Evolutionary conservation across 2,113 vertebrate genomes (phyloP).

Genomic region (Leuciscus idus): DNA sequence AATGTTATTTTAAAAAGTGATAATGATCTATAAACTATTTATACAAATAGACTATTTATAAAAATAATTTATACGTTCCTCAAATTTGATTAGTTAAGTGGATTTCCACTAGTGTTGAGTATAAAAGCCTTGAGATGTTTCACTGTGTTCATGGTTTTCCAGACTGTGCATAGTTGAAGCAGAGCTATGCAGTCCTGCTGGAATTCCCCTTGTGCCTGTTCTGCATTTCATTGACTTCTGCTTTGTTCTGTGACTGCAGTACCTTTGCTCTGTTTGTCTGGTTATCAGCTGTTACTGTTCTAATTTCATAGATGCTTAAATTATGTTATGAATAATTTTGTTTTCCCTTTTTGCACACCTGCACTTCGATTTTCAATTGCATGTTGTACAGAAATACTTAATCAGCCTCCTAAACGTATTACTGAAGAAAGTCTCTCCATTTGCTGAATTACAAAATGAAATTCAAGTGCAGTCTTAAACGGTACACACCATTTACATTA

Average conservation of each 20-base stretch:
- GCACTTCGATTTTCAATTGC: not conserved
- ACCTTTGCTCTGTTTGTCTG: not conserved
- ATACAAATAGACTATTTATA: constrained; percentile 2
- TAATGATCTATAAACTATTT: not conserved
- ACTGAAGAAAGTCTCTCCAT: not conserved
- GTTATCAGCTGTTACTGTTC: not conserved
- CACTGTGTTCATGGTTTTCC: not conserved
- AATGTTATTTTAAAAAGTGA: not conserved
- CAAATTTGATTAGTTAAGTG: not conserved
- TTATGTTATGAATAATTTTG: not conserved
- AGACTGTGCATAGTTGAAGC: not conserved
- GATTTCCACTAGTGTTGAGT: not conserved
- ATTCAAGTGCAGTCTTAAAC: not conserved
- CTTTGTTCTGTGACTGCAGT: not conserved
- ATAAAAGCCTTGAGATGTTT: too few species aligned
- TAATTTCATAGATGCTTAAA: not conserved
- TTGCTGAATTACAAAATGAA: not conserved
- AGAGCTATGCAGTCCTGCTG: not conserved
- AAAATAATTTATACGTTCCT: not conserved
- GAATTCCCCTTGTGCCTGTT: not conserved
- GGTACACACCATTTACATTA: not conserved
- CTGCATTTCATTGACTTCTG: not conserved
- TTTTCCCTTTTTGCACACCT: not conserved
- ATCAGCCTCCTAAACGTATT: not conserved
- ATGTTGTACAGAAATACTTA: not conserved